Evolutionary conservation across 2,797 vertebrate genomes (phyloP).

Genomic region (Percopsis omiscomaycus): DNA sequence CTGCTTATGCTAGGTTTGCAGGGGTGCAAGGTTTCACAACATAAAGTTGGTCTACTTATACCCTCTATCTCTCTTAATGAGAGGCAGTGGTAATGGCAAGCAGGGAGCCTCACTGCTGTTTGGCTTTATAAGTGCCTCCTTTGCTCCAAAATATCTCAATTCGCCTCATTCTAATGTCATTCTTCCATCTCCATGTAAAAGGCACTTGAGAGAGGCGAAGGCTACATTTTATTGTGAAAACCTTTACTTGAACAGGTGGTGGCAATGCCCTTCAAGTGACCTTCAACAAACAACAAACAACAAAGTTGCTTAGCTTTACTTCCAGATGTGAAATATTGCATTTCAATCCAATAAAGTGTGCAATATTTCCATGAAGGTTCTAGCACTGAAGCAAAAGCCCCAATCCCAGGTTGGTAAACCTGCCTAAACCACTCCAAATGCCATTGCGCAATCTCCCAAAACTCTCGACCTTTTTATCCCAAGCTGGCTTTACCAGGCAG

Average conservation of each 20-base stretch:
- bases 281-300: background rate
- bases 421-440: constrained; percentile 21
- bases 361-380: background rate
- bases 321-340: background rate
- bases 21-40: too few relatives aligned
- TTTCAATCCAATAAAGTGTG: background rate
- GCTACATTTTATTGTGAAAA: background rate
- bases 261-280: background rate
- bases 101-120: constrained; percentile 11
- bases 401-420: constrained; percentile 4
- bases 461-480: constrained; percentile 24
- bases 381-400: background rate
- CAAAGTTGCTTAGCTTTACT: background rate
- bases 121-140: constrained; percentile 14
- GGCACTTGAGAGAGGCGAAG: background rate
- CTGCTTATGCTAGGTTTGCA: background rate
- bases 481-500: constrained; percentile 7
- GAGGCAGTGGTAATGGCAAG: background rate
- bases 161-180: constrained; percentile 9
- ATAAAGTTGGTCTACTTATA: too few relatives aligned
- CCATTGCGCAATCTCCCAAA: constrained; percentile 8
- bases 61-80: constrained; percentile 8
- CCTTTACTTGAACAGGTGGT: background rate
- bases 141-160: constrained; percentile 16
- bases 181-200: constrained; percentile 9